Percentiles rank a stretch among this genome's conserved stretches.
phyloP scores from a whole-genome alignment of 1,140 invertebrate species.

The Globodera ellingtonae region DNA sequence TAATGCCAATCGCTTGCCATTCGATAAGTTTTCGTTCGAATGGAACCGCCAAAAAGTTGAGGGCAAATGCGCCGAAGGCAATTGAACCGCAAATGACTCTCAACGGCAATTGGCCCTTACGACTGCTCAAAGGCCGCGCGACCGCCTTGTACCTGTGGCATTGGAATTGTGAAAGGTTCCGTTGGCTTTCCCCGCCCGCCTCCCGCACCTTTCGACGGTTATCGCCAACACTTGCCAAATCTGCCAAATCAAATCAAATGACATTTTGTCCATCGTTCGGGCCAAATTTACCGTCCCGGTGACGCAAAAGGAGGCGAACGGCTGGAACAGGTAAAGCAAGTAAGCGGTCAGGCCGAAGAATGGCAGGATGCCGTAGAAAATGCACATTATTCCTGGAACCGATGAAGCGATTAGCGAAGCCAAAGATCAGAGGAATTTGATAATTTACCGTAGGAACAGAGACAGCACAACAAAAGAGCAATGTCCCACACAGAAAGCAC shows the following conservation, averaged over 20 bases:
- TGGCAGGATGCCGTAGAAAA: conserved; percentile 59
- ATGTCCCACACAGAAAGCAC: conserved; percentile 65
- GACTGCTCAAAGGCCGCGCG: conserved; percentile 51
- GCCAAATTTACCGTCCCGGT: conserved; percentile 48
- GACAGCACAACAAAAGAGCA: conserved; percentile 47
- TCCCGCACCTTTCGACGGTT: conserved; percentile 54
- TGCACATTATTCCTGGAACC: conserved; percentile 54
- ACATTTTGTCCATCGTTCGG: not conserved
- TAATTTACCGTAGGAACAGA: conserved; percentile 30
- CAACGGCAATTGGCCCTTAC: conserved; percentile 62
- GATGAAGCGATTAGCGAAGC: not conserved
- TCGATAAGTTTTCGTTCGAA: conserved; percentile 54
- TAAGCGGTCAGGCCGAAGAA: conserved; percentile 61
- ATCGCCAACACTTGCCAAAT: conserved; percentile 64
- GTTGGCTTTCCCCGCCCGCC: not conserved
- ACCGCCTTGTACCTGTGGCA: conserved; percentile 56
- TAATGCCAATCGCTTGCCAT: conserved; percentile 40
- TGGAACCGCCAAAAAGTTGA: conserved; percentile 57
- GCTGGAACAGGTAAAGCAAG: conserved; percentile 60
- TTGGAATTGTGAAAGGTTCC: conserved; percentile 5
- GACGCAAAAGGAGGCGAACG: conserved; percentile 61
- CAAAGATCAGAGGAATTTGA: not conserved
- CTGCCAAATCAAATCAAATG: conserved; percentile 1
- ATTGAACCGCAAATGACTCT: conserved; percentile 52
- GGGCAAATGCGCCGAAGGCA: conserved; percentile 55